A percentile compares a stretch with the other conserved stretches of the same genome.
These are phyloP conservation scores for Lathamus discolor DNA, from an alignment of 2,113 vertebrate species.

Conservation along the genomic window DNA sequence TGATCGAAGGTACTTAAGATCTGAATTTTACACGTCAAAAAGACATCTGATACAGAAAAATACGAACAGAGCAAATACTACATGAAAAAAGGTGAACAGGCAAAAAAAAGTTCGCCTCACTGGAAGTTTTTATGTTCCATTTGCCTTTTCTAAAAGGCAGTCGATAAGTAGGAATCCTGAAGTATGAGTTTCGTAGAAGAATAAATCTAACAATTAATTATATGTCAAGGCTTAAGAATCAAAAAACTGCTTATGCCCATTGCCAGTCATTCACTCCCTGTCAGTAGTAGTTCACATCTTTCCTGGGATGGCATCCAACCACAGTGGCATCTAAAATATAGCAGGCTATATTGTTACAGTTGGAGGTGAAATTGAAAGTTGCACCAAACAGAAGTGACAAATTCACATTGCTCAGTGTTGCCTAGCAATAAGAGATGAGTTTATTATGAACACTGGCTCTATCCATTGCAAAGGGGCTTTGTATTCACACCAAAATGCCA, in stretches of 20 bases:
- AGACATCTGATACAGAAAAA: background rate
- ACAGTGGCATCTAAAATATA: conserved; percentile 83
- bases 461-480: conserved; percentile 57
- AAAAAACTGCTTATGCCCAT: conserved; percentile 79
- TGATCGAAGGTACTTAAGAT: background rate
- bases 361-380: conserved; percentile 84
- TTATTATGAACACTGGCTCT: conserved; percentile 76
- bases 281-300: conserved; percentile 83
- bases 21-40: background rate
- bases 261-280: conserved; percentile 84
- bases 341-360: conserved; percentile 82
- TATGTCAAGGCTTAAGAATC: conserved; percentile 78
- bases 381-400: conserved; percentile 83
- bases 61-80: background rate
- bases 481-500: conserved; percentile 57
- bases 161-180: conserved; percentile 60
- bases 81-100: background rate
- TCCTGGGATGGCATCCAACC: conserved; percentile 83
- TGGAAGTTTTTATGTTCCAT: conserved; percentile 28
- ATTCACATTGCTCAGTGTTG: conserved; percentile 83
- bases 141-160: conserved; percentile 58
- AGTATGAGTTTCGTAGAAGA: conserved; percentile 52
- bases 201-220: conserved; percentile 80
- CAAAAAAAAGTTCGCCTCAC: conserved; percentile 22
- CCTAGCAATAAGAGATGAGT: conserved; percentile 82